These are phyloP conservation scores for Iselma pallidipennis DNA, from an alignment of 2,888 invertebrate genomes.

Conservation along the genomic window DNA sequence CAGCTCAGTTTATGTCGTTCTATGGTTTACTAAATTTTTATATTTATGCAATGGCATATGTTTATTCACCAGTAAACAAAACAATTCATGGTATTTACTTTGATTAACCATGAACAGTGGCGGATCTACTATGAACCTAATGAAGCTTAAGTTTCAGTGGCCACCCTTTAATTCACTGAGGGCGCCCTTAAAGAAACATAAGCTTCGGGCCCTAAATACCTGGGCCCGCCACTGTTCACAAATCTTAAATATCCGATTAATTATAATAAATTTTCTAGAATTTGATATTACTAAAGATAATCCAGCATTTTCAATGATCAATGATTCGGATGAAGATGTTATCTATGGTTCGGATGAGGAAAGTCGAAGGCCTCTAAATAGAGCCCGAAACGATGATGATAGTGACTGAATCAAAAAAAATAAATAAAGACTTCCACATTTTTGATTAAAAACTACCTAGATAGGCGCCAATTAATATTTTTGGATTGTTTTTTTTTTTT, in stretches of 20 bases:
- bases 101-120: no score
- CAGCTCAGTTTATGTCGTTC: slow-evolving; percentile 94
- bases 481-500: no score
- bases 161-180: no score
- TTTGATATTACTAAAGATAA: slow-evolving; percentile 94
- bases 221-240: no score
- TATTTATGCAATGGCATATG: slow-evolving; percentile 90
- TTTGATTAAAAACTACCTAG: not conserved
- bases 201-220: no score
- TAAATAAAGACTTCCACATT: not conserved
- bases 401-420: slow-evolving; percentile 62
- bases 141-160: no score
- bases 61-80: slow-evolving; percentile 83
- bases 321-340: slow-evolving; percentile 97
- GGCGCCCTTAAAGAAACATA: no score
- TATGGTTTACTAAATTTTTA: slow-evolving; percentile 94
- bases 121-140: no score
- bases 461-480: no score
- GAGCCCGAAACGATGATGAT: slow-evolving; percentile 71
- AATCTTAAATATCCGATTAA: not conserved
- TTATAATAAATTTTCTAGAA: slow-evolving; percentile 62
- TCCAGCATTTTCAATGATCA: slow-evolving; percentile 97
- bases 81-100: slow-evolving; percentile 88
- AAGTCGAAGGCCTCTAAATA: slow-evolving; percentile 78
- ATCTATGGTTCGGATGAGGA: slow-evolving; percentile 93